Percentiles rank a stretch among this genome's conserved stretches.
Evolutionary conservation across 2,113 vertebrate species (phyloP).

Genomic region (Microcebus griseorufus): DNA sequence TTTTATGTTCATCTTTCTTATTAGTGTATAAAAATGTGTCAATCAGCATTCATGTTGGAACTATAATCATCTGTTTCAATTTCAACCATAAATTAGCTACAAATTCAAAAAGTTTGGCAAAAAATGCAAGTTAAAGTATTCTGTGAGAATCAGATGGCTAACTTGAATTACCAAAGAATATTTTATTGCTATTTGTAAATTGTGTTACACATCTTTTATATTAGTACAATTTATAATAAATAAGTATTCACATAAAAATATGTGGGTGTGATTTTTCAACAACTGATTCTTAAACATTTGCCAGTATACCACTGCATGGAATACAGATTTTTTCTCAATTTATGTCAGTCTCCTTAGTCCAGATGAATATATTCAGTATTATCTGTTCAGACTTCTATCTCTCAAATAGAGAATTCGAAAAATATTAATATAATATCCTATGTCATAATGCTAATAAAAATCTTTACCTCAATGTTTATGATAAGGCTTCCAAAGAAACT

Average conservation of each 20-base stretch:
- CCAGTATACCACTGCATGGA: not conserved
- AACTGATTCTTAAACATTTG: not conserved
- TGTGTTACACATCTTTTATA: not conserved
- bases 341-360: not conserved
- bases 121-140: not conserved
- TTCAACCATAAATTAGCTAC: not conserved
- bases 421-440: not conserved
- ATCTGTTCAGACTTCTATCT: not conserved
- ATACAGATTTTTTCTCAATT: not conserved
- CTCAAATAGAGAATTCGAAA: not conserved
- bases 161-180: not conserved
- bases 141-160: not conserved
- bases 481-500: not conserved
- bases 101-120: not conserved
- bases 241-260: not conserved
- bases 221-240: not conserved
- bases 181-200: not conserved
- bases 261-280: not conserved
- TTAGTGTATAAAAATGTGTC: not conserved
- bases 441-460: not conserved
- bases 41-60: not conserved
- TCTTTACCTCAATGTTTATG: not conserved
- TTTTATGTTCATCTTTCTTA: not conserved
- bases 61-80: not conserved
- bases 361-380: not conserved